Percentiles rank a stretch among this genome's conserved stretches.
phyloP scores from a whole-genome alignment of 2,888 invertebrate genomes.

The Spodoptera picta region DNA sequence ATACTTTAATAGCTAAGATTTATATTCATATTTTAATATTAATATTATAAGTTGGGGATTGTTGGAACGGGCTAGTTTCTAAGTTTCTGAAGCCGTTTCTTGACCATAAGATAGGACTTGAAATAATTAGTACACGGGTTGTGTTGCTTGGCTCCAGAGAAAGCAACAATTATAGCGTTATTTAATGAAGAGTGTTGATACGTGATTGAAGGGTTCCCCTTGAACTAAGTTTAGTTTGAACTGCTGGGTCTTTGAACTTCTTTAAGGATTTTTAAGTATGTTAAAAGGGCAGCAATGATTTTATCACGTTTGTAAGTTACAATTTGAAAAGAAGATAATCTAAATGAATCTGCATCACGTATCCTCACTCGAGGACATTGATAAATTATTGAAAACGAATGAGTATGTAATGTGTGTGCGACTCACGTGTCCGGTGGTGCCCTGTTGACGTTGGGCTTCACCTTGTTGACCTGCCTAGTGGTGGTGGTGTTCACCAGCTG shows the following conservation, averaged over 20 bases:
- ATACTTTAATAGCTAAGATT: slow-evolving; percentile 46
- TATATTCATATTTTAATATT: slow-evolving; percentile 39
- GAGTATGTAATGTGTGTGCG: slow-evolving; percentile 6
- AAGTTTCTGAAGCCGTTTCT: slow-evolving; percentile 34
- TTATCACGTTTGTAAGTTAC: slow-evolving; percentile 40
- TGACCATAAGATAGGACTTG: slow-evolving; percentile 17
- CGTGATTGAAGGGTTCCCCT: slow-evolving; percentile 37
- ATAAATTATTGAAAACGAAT: slow-evolving; percentile 23
- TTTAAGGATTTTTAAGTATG: too few relatives aligned
- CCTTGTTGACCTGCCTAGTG: slow-evolving; percentile 96
- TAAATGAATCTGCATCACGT: slow-evolving; percentile 33
- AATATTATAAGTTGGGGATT: slow-evolving; percentile 32
- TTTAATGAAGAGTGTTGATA: slow-evolving; percentile 45
- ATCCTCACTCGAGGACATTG: slow-evolving; percentile 52
- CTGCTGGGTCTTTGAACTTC: too few relatives aligned
- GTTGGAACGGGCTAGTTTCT: slow-evolving; percentile 27
- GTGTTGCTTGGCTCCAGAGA: slow-evolving; percentile 54
- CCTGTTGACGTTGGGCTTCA: slow-evolving; percentile 95
- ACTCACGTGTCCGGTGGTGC: slow-evolving; percentile 92
- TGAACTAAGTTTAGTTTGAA: too few relatives aligned
- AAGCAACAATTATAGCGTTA: slow-evolving; percentile 58
- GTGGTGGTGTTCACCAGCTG: slow-evolving; percentile 92
- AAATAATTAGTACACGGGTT: slow-evolving; percentile 47
- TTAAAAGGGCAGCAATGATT: not conserved
- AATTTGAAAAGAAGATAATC: slow-evolving; percentile 20